phyloP scores from a whole-genome alignment of 2,113 vertebrate genomes.

The Carassius gibelio region DNA sequence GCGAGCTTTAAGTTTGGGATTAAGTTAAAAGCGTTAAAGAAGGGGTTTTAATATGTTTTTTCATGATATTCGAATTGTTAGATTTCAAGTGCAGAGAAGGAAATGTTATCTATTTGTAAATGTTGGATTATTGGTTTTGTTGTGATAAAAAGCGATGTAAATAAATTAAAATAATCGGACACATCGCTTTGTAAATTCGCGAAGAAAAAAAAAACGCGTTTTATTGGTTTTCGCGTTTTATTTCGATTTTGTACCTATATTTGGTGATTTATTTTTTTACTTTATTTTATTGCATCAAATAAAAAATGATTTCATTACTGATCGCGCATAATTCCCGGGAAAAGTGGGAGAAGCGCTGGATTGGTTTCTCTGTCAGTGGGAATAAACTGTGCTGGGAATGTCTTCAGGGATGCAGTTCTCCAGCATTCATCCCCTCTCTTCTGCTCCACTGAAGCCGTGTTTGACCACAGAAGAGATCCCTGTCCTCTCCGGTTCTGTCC shows the following conservation, averaged over 20 bases:
- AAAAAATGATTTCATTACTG: no score
- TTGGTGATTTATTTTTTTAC: no score
- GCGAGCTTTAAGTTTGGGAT: not conserved
- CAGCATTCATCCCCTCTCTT: slow-evolving; percentile 61
- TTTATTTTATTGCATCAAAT: no score
- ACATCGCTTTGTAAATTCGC: not conserved
- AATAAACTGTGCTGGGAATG: slow-evolving; percentile 37
- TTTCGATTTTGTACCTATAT: no score
- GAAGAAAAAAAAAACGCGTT: not conserved
- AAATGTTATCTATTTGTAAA: not conserved
- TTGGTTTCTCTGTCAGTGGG: not conserved
- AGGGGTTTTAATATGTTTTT: no score
- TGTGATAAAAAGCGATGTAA: not conserved
- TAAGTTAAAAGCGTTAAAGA: no score
- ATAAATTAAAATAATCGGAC: no score
- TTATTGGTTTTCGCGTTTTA: no score
- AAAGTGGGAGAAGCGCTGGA: no score
- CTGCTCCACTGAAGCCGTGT: slow-evolving; percentile 78
- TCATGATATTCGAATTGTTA: no score
- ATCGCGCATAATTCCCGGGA: no score
- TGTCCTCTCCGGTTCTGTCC: slow-evolving; percentile 84
- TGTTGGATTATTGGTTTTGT: not conserved
- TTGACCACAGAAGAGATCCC: slow-evolving; percentile 91
- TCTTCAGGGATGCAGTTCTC: slow-evolving; percentile 54
- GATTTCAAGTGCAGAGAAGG: no score